Conservation (phyloP, 35 echinoderm and acorn worm genomes). For the Ophioderma brevispina region DNA sequence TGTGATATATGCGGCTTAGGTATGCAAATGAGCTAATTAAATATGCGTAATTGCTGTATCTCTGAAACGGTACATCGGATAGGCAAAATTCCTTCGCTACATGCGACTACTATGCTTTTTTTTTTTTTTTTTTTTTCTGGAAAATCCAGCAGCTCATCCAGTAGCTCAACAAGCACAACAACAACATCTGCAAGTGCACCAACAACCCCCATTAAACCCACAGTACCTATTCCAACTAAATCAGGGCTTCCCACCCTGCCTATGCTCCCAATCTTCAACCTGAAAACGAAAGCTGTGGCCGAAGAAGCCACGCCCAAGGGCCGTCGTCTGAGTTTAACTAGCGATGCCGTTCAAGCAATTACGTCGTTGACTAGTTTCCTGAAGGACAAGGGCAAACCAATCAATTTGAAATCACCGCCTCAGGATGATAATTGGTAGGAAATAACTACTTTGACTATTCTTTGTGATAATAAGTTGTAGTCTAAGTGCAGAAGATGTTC, state of each 20-base stretch:
- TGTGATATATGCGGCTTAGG: too few species aligned
- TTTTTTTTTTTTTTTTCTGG: too few species aligned
- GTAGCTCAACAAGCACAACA: not conserved
- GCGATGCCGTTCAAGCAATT: constrained; percentile 80
- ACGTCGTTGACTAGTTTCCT: constrained; percentile 76
- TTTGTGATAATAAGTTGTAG: too few species aligned
- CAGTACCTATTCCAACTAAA: constrained; percentile 5
- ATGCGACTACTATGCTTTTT: too few species aligned
- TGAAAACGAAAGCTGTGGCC: not conserved
- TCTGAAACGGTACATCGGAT: too few species aligned
- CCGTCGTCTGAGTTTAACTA: constrained; percentile 64
- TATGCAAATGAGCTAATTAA: too few species aligned
- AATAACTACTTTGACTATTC: too few species aligned
- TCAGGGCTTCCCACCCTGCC: constrained; percentile 6
- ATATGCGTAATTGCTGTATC: too few species aligned
- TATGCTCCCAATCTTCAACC: not conserved
- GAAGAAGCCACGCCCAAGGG: constrained; percentile 39
- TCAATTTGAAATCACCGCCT: constrained; percentile 14
- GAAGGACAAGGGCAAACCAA: constrained; percentile 60
- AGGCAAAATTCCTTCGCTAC: too few species aligned
- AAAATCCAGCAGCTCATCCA: not conserved
- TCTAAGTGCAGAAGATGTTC: too few species aligned
- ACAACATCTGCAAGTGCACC: not conserved
- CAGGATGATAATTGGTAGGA: constrained; percentile 36
- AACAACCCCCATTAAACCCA: constrained; percentile 19